Base-by-base conservation (phyloP, 2,113 vertebrate species). In the Macquaria australasica region DNA sequence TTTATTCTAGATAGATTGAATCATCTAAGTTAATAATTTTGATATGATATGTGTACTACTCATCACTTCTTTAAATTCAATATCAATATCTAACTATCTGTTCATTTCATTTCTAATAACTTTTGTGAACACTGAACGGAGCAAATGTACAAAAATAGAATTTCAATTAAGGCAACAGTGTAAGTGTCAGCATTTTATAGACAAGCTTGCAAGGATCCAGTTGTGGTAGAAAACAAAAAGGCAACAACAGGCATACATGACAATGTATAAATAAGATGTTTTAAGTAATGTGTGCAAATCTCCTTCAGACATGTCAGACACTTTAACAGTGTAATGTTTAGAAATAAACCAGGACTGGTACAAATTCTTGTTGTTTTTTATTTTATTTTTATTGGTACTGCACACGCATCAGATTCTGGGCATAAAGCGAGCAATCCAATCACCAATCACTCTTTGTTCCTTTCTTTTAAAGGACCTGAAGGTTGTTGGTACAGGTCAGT, bases 401-500 rank as follows among this genome's bases (percentile, higher is more conserved):
- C 1, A n/a, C 14, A 55, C 43, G 31, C 50, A 60, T 45, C 37
- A 60, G 39, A 73, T 45, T 77, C 62, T 56, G 9, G 21, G 0
- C 14, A 23, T 62, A 21, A 34, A 43, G 3, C 21, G 37, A 64
- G 12, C 0, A 9, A 12, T 34, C 5, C 50, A 48, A 25, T 50
- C 43, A 43, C 43, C 15, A 58, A 1, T 70, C 7, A 11, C 11
- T 3, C n/a, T 45, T 70, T 74, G 25, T 53, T 1, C 5, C 5
- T 25, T 89, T 63, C 28, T 8, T 62, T 67, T 34, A 63, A 86
- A 99, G 98, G 97, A 98, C 70, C 95, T 99, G 51, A 97, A 96
- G 83, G 50, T 89, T 60, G 96, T 97, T 83, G 98, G 98, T 67
- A 95, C 95, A 23, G 94, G 70, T 84, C 97, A 98, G 85, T 83